Base-by-base conservation (phyloP, 2,113 vertebrate species). In the Pterophyllum scalare region DNA sequence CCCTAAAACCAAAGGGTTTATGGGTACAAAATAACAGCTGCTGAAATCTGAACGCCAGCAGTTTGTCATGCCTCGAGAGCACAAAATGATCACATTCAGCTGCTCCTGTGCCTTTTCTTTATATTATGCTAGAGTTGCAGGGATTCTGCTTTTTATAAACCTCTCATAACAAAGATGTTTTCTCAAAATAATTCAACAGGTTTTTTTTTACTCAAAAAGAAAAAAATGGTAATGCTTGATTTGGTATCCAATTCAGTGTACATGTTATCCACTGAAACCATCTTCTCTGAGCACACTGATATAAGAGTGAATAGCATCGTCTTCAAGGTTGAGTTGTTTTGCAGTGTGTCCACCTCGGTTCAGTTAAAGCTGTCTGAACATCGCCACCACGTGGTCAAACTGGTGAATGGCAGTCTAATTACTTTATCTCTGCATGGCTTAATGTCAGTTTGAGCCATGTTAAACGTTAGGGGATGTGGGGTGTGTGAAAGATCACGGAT, bases 351-450 rank as follows among this genome's bases (percentile, higher is more conserved):
- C 76, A 60, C 8, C 43, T 49, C 12, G 17, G 52, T 70, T 77
- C 52, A 77, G 6, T 89, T 88, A 17, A 62, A 46, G 38, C 28
- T 88, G 67, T 57, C 28, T n/a, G 7, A 81, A 85, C 54, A 92
- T 70, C 20, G 31, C 91, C 93, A 33, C 86, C 86, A 12, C 77
- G 86, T 84, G 94, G 89, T 75, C 28, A 89, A 57, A 4, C 13
- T 38, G 4, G 2, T 56, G 65, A 60, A 81, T 14, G 83, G 40
- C 78, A 12, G 4, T 22, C 14, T 19, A 17, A 82, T 83, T 20
- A 83, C 83, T 43, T 85, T 67, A 88, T 57, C 40, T 72, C 11
- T 7, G 8, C 57, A 38, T 28, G 28, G 35, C 5, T 49, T 31
- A 28, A 20, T 19, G 17, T 60, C 13, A 12, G 20, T 24, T 78